Evolutionary conservation across 2,888 invertebrate genomes (phyloP).

Genomic region (Argynnis bischoffii): DNA sequence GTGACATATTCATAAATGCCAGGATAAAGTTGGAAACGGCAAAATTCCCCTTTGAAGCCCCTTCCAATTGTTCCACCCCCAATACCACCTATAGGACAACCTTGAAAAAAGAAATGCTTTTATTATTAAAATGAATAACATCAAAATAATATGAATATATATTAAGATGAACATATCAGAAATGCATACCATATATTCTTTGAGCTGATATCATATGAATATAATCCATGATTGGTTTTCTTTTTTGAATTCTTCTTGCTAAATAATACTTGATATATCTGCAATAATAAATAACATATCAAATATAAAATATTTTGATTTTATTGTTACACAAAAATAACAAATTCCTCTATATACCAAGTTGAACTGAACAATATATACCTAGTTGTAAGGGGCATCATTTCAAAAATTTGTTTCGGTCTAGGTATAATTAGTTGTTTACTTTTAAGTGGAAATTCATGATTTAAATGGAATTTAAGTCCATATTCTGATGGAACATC

Average conservation of each 20-base stretch:
- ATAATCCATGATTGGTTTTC: slow-evolving; percentile 91
- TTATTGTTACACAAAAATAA: neutral
- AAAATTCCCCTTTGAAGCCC: slow-evolving; percentile 96
- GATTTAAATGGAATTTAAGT: slow-evolving; percentile 87
- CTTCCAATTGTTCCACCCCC: slow-evolving; percentile 90
- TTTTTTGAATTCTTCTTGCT: slow-evolving; percentile 83
- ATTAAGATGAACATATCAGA: slow-evolving; percentile 26
- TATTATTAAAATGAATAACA: neutral
- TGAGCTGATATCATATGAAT: slow-evolving; percentile 86
- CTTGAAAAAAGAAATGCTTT: slow-evolving; percentile 64
- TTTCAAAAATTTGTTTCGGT: slow-evolving; percentile 85
- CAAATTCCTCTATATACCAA: too few relatives aligned
- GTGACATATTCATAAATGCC: slow-evolving; percentile 94
- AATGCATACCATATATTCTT: slow-evolving; percentile 90
- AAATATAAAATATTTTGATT: neutral
- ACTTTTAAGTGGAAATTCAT: slow-evolving; percentile 88
- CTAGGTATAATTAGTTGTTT: slow-evolving; percentile 85
- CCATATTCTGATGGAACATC: slow-evolving; percentile 84
- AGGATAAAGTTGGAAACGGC: slow-evolving; percentile 93
- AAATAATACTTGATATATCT: slow-evolving; percentile 89
- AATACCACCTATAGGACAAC: slow-evolving; percentile 82
- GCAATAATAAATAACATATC: slow-evolving; percentile 45
- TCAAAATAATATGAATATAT: neutral
- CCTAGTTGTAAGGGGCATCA: slow-evolving; percentile 89
- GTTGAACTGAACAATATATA: slow-evolving; percentile 51